These are phyloP conservation scores for Lithophane semibrunnea DNA, from an alignment of 2,888 invertebrate genomes.

Conservation along the genomic window DNA sequence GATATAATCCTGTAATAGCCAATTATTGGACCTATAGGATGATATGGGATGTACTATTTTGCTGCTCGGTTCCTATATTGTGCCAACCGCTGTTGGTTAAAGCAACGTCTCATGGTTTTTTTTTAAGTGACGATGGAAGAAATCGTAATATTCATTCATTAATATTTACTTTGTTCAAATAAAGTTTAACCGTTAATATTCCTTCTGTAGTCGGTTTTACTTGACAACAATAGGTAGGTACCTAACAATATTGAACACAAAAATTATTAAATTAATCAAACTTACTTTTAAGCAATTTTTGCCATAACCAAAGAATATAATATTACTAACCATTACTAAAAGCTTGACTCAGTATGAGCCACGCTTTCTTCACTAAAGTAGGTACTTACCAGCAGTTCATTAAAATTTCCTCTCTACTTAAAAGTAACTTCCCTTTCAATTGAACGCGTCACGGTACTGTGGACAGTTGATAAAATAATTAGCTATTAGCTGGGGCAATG, in stretches of 20 bases:
- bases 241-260: neutral
- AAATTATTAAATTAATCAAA: neutral
- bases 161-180: neutral
- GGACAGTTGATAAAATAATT: constrained; percentile 81
- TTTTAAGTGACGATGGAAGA: neutral
- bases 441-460: constrained; percentile 71
- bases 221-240: neutral
- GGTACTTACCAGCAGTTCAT: constrained; percentile 21
- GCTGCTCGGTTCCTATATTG: neutral
- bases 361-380: constrained; percentile 15
- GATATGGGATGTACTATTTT: constrained; percentile 1
- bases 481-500: constrained; percentile 75
- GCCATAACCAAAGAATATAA: neutral
- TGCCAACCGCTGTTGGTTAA: neutral
- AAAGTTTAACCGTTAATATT: neutral
- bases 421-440: constrained; percentile 63
- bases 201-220: neutral
- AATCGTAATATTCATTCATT: neutral
- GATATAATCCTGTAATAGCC: constrained; percentile 46
- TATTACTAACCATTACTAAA: neutral
- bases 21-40: constrained; percentile 30
- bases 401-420: constrained; percentile 48
- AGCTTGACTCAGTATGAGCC: constrained; percentile 12
- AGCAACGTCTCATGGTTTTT: neutral
- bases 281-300: neutral